Evolutionary conservation across 2,113 vertebrate genomes (phyloP).

Genomic region (Xiphorhynchus elegans): DNA sequence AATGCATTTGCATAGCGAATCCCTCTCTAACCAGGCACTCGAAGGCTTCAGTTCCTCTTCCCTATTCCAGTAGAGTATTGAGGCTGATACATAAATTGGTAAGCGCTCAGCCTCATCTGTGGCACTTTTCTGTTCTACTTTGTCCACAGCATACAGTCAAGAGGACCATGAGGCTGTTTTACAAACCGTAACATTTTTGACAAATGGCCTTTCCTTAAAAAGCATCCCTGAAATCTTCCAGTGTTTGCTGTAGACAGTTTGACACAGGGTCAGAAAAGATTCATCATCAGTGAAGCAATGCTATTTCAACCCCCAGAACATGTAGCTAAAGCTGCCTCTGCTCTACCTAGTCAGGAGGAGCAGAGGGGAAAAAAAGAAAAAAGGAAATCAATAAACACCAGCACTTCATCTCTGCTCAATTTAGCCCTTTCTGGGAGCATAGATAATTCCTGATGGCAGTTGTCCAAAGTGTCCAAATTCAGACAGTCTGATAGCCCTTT

Average conservation of each 20-base stretch:
- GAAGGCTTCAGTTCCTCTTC: background rate
- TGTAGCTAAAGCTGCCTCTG: background rate
- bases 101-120: background rate
- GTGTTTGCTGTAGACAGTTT: background rate
- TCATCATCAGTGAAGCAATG: background rate
- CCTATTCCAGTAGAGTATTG: background rate
- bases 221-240: background rate
- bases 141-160: background rate
- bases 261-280: background rate
- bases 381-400: conserved; percentile 52
- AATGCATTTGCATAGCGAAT: background rate
- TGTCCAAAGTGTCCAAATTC: conserved; percentile 52
- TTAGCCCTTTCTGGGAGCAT: conserved; percentile 56
- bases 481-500: conserved; percentile 61
- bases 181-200: background rate
- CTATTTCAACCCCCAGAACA: background rate
- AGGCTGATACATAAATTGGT: background rate
- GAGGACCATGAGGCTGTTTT: background rate
- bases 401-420: conserved; percentile 58
- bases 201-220: background rate
- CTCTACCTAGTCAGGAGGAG: background rate
- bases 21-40: background rate
- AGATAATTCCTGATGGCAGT: conserved; percentile 56
- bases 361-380: background rate
- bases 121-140: background rate